Evolutionary conservation across 2,888 invertebrate species (phyloP).

Genomic region (Caenorhabditis uteleia): DNA sequence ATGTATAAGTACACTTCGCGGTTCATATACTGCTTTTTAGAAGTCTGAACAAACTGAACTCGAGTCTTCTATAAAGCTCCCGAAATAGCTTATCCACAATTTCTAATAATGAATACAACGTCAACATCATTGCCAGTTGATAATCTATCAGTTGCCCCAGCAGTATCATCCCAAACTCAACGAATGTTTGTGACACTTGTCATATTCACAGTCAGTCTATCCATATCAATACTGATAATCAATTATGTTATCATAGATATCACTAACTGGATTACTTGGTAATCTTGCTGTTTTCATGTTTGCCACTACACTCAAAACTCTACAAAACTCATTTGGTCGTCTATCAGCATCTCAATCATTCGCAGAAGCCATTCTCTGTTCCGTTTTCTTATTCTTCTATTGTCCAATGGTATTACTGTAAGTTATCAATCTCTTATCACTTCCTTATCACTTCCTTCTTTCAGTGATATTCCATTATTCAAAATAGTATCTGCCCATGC

Average conservation of each 20-base stretch:
- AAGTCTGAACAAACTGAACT: too few species aligned
- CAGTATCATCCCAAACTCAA: slow-evolving; percentile 13
- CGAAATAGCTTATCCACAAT: too few species aligned
- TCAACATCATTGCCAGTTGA: too few species aligned
- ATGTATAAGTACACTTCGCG: too few species aligned
- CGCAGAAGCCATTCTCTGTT: slow-evolving; percentile 37
- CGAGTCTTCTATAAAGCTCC: too few species aligned
- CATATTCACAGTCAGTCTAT: slow-evolving; percentile 11
- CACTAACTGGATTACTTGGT: slow-evolving; percentile 12
- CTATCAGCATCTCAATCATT: slow-evolving; percentile 41
- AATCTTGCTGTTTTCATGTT: slow-evolving; percentile 26
- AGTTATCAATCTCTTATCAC: slow-evolving; percentile 1
- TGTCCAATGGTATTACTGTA: slow-evolving; percentile 42
- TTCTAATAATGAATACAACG: too few species aligned
- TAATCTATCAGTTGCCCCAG: too few species aligned
- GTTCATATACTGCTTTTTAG: too few species aligned
- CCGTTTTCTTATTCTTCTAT: slow-evolving; percentile 43
- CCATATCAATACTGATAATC: background rate
- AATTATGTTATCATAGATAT: slow-evolving; percentile 9
- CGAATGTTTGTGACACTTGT: slow-evolving; percentile 9
- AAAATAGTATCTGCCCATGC: slow-evolving; percentile 18
- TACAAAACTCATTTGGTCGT: slow-evolving; percentile 47
- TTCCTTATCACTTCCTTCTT: background rate
- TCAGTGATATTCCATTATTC: slow-evolving; percentile 24
- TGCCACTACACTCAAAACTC: slow-evolving; percentile 27